phyloP scores from a whole-genome alignment of 2,113 vertebrate genomes.

The Pyrgilauda ruficollis region DNA sequence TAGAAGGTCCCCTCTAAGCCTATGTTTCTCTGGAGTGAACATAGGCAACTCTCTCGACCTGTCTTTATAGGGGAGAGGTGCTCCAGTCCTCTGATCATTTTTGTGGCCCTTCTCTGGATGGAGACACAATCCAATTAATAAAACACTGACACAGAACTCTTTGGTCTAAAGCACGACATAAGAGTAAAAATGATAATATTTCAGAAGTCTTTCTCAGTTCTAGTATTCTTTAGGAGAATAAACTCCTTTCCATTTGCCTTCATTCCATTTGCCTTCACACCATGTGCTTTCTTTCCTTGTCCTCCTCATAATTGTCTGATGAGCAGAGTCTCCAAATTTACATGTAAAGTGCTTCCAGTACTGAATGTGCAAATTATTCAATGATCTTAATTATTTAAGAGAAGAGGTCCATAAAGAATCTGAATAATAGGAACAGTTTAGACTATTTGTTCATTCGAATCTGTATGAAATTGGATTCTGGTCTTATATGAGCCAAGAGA shows the following conservation, averaged over 20 bases:
- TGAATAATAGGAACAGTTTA: neutral
- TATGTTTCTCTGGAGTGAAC: neutral
- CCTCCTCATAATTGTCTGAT: neutral
- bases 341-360: neutral
- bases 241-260: neutral
- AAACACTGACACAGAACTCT: neutral
- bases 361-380: neutral
- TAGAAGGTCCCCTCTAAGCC: neutral
- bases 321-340: neutral
- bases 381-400: neutral
- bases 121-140: neutral
- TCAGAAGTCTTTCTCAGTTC: neutral
- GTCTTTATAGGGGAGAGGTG: neutral
- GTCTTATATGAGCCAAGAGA: neutral
- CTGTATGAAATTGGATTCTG: neutral
- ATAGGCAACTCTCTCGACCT: accelerated
- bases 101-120: neutral
- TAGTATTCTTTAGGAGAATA: neutral
- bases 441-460: neutral
- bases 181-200: neutral
- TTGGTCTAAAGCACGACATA: neutral
- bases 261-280: neutral
- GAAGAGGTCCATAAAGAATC: neutral
- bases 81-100: neutral
- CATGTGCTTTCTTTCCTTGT: neutral